phyloP scores from a whole-genome alignment of 2,113 vertebrate species.

The Nothoprocta pentlandii region DNA sequence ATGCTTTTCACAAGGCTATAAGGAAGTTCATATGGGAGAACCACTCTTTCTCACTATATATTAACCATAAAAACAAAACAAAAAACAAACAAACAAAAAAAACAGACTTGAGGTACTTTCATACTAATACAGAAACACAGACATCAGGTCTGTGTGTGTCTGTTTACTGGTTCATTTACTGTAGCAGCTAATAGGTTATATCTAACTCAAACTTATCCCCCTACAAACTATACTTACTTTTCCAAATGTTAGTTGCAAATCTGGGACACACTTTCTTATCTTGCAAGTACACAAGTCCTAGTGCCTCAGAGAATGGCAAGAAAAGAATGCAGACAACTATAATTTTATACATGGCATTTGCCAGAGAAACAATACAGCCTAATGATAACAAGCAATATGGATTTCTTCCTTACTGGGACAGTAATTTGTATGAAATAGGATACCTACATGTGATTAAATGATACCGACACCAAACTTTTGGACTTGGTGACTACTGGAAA shows the following conservation, averaged over 20 bases:
- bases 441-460: neutral
- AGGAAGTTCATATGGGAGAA: neutral
- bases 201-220: neutral
- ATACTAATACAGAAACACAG: neutral
- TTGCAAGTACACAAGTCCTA: neutral
- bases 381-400: neutral
- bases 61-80: neutral
- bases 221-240: neutral
- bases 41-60: neutral
- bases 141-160: neutral
- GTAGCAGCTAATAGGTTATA: neutral
- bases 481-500: neutral
- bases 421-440: neutral
- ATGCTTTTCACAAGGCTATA: neutral
- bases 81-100: too few relatives aligned
- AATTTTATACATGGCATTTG: neutral
- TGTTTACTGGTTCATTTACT: neutral
- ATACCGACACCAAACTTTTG: neutral
- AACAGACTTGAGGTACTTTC: neutral
- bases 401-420: neutral
- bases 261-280: neutral
- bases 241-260: neutral
- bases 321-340: neutral
- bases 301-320: neutral
- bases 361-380: neutral